Percentiles rank a stretch among this genome's conserved stretches.
These are phyloP conservation scores for Acrobasis consociella DNA, from an alignment of 2,888 invertebrate genomes.

Conservation along the genomic window DNA sequence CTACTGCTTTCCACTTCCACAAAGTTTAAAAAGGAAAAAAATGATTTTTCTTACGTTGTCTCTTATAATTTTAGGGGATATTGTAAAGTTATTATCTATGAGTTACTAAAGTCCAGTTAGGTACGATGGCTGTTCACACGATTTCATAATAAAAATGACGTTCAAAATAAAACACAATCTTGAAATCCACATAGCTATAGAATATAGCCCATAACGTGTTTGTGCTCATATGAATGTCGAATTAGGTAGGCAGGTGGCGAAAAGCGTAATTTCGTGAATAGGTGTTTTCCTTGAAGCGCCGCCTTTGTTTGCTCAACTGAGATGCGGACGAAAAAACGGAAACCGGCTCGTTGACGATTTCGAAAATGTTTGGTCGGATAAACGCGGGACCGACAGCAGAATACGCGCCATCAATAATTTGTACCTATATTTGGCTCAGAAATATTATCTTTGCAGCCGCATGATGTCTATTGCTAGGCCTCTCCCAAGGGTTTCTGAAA, in stretches of 20 bases:
- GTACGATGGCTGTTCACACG: no score
- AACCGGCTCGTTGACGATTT: constrained; percentile 73
- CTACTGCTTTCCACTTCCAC: no score
- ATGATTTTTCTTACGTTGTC: no score
- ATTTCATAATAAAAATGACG: no score
- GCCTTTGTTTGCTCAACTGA: constrained; percentile 74
- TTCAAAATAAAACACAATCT: no score
- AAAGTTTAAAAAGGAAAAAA: no score
- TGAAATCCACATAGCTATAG: neutral
- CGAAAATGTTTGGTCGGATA: constrained; percentile 75
- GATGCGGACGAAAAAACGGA: constrained; percentile 69
- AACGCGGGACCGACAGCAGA: constrained; percentile 47
- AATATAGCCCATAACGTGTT: constrained; percentile 8
- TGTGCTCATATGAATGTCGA: constrained; percentile 25
- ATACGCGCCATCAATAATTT: constrained; percentile 16
- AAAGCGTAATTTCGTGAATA: constrained; percentile 54
- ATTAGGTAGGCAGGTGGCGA: constrained; percentile 31
- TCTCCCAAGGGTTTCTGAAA: no score
- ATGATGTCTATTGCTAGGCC: neutral
- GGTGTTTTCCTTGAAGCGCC: constrained; percentile 72
- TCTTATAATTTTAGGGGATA: no score
- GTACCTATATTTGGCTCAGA: no score
- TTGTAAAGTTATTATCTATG: no score
- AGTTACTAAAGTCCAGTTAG: no score
- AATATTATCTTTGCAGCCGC: no score